Percentiles rank a stretch among this genome's conserved stretches.
Evolutionary conservation across 2,888 invertebrate species (phyloP).

Genomic region (Pseudococcus viburni): DNA sequence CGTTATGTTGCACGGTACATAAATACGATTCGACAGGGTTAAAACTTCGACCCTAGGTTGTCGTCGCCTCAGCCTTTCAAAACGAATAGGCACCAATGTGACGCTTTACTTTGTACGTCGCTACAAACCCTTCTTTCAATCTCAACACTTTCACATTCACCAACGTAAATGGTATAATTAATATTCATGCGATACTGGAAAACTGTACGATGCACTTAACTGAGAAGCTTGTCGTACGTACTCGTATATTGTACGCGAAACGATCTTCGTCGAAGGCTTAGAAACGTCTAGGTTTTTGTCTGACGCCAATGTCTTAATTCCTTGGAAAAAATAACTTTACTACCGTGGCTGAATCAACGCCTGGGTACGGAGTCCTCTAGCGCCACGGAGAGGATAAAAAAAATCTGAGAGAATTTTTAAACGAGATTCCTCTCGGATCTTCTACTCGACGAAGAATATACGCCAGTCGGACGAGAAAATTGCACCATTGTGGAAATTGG

Average conservation of each 20-base stretch:
- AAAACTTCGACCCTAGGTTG: conserved; percentile 39
- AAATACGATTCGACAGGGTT: conserved; percentile 55
- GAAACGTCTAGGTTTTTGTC: conserved; percentile 10
- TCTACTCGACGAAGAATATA: neutral
- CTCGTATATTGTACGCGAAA: neutral
- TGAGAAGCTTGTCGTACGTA: neutral
- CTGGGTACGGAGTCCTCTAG: neutral
- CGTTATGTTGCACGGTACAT: neutral
- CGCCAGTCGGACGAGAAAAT: conserved; percentile 67
- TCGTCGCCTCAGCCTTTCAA: conserved; percentile 41
- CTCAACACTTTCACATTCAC: conserved; percentile 54
- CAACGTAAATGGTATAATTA: conserved; percentile 53
- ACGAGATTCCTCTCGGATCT: neutral
- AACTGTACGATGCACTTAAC: conserved; percentile 43
- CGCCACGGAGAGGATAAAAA: neutral
- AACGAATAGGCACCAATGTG: conserved; percentile 41
- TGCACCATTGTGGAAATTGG: conserved; percentile 68
- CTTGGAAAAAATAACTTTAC: neutral
- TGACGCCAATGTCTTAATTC: neutral
- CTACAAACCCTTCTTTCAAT: conserved; percentile 49
- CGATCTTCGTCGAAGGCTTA: conserved; percentile 29
- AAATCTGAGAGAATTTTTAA: conserved; percentile 1
- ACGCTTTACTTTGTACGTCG: conserved; percentile 42
- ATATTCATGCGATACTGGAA: conserved; percentile 49
- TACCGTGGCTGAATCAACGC: neutral